A percentile compares a stretch with the other conserved stretches of the same genome.
Conservation (phyloP, 2,888 invertebrate species). For the Trypoxylon attenuatum region DNA sequence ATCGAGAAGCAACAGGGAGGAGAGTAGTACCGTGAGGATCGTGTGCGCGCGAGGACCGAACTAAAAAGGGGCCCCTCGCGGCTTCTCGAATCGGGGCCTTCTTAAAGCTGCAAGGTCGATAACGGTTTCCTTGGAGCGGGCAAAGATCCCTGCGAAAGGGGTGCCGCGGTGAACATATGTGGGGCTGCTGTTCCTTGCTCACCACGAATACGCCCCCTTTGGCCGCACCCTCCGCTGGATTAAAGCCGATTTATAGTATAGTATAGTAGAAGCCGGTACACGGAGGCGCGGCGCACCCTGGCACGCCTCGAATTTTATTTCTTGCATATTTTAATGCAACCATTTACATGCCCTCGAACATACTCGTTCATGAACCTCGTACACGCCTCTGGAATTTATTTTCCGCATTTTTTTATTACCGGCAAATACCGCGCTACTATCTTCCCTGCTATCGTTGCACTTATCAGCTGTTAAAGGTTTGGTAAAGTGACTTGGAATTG, state of each 20-base stretch:
- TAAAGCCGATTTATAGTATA: neutral
- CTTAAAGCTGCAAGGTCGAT: slow-evolving; percentile 44
- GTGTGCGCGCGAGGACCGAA: slow-evolving; percentile 46
- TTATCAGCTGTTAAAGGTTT: too few species aligned
- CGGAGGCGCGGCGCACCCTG: slow-evolving; percentile 1
- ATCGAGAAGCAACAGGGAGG: neutral
- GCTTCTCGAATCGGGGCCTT: slow-evolving; percentile 36
- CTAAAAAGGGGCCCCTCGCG: slow-evolving; percentile 35
- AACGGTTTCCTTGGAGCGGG: slow-evolving; percentile 46
- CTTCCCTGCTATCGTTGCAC: too few species aligned
- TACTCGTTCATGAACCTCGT: too few species aligned
- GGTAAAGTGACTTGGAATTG: too few species aligned
- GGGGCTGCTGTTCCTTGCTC: too few species aligned
- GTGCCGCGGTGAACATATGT: slow-evolving; percentile 33
- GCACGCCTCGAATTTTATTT: slow-evolving; percentile 4
- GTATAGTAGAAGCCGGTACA: too few species aligned
- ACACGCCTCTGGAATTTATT: too few species aligned
- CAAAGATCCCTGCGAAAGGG: slow-evolving; percentile 53
- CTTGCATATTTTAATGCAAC: neutral
- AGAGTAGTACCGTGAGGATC: neutral
- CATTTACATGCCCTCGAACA: too few species aligned
- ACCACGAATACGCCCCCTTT: slow-evolving; percentile 58
- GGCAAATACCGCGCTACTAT: too few species aligned
- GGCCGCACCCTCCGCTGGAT: slow-evolving; percentile 48
- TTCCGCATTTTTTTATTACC: too few species aligned